Evolutionary conservation across 2,888 invertebrate genomes (phyloP).

Genomic region (Hanleya hanleyi): DNA sequence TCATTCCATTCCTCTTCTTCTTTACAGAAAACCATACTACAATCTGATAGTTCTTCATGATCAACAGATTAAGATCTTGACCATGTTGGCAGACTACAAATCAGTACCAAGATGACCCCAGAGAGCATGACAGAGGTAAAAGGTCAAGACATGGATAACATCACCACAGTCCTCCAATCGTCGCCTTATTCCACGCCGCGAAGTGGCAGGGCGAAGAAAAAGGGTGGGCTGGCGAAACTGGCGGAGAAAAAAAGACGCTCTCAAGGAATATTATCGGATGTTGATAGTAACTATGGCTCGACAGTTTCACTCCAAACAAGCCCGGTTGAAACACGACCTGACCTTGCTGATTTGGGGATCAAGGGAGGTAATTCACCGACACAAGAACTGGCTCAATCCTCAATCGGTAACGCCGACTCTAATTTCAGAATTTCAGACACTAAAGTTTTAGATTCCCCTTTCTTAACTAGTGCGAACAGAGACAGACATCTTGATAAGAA

Average conservation of each 20-base stretch:
- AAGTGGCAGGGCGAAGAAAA: conserved; percentile 50
- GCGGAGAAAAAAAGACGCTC: conserved; percentile 50
- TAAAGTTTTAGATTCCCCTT: too few species aligned
- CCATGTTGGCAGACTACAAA: too few species aligned
- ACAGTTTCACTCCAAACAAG: conserved; percentile 40
- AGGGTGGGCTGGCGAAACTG: conserved; percentile 59
- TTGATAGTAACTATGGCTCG: conserved; percentile 58
- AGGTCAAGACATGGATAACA: neutral
- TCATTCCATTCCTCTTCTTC: too few species aligned
- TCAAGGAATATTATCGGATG: conserved; percentile 30
- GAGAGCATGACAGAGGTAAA: neutral
- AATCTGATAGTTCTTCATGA: too few species aligned
- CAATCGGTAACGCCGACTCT: neutral
- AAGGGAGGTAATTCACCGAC: neutral
- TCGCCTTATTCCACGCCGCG: conserved; percentile 10
- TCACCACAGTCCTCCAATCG: neutral
- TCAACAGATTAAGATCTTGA: too few species aligned
- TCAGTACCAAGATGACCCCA: conserved; percentile 1
- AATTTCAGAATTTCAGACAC: neutral
- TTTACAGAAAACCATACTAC: too few species aligned
- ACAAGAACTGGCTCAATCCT: neutral
- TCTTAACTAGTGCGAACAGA: too few species aligned
- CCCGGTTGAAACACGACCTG: conserved; percentile 5
- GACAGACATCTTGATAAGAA: too few species aligned
- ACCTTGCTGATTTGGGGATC: neutral